Evolutionary conservation across 1,140 invertebrate species (phyloP), one percentile per base, ranked within the genome.

Genomic region (Tetramorium simillimum): DNA sequence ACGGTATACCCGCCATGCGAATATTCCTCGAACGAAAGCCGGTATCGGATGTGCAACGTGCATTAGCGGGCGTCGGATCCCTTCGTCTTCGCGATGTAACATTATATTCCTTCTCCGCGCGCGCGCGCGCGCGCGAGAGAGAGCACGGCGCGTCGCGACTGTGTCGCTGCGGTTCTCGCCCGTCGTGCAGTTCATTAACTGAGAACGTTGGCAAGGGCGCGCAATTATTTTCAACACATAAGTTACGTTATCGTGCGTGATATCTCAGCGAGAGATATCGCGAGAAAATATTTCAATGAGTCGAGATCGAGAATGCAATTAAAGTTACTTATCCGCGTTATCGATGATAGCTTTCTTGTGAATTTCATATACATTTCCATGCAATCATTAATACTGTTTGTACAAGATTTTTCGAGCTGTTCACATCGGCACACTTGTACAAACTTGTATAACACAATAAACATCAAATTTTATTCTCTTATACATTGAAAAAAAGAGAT

Each of bases 1-100:
- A 90, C 89, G 89, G 85, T 90, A 90, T 85, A 89, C 85, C 72
- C 49, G 60, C 58, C 70, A 70, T 63, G 78, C 77, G 85, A 88
- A 87, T 89, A 89, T 84, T 89, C 84, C 84, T 82, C 76, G 87
- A 87, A 89, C 33, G 72, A 73, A 33, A 65, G 88, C 33, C 77
- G 77, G 89, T 89, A 84, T 90, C 89, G 60, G 88, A 87, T 90
- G 76, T 69, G 87, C 82, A 76, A 76, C 87, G 84, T 89, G 89
- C 88, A 89, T 90, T 90, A 90, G 85, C 88, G 70, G 65, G 65
- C 88, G 80, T 86, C 77, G 37, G 53, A 28, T 73, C 81, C 77
- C 58, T 78, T 51, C 85, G 70, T 89, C 89, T 86, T 72, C 18
- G 88, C 51, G 56, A 51, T 72, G 89, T 89, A 90, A 90, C 85